Percentiles rank a stretch among this genome's conserved stretches.
These are phyloP conservation scores for Drosophila rubida DNA, from an alignment of 2,888 invertebrate genomes.

Conservation along the genomic window DNA sequence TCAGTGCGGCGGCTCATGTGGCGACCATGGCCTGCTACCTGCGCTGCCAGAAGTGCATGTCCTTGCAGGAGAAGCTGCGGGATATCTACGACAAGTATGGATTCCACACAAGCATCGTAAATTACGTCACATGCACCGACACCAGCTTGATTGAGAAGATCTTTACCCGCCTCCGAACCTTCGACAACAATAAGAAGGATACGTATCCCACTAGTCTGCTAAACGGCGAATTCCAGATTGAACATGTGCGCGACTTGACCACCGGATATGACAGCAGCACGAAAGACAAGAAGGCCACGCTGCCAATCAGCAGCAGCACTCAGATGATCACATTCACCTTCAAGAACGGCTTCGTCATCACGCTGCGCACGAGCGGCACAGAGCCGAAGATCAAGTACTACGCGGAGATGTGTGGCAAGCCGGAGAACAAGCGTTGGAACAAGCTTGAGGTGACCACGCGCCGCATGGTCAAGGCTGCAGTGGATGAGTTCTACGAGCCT, in stretches of 20 bases:
- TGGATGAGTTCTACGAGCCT: constrained; percentile 93
- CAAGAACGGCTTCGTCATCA: constrained; percentile 93
- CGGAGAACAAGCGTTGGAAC: constrained; percentile 88
- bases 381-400: constrained; percentile 99
- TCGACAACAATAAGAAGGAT: constrained; percentile 82
- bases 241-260: constrained; percentile 93
- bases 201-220: constrained; percentile 91
- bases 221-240: constrained; percentile 88
- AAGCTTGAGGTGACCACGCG: constrained; percentile 87
- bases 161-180: constrained; percentile 93
- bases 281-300: constrained; percentile 88
- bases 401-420: constrained; percentile 92
- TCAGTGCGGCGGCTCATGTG: constrained; percentile 93
- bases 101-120: constrained; percentile 93
- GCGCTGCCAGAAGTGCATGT: constrained; percentile 86
- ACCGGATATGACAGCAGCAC: constrained; percentile 91
- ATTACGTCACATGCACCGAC: constrained; percentile 95
- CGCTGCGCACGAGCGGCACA: constrained; percentile 97
- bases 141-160: constrained; percentile 89
- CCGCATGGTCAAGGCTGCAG: constrained; percentile 91
- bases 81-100: constrained; percentile 94
- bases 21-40: constrained; percentile 92
- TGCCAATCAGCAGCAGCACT: constrained; percentile 88
- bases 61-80: constrained; percentile 88
- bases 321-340: constrained; percentile 99